phyloP scores from a whole-genome alignment of 2,113 vertebrate species.

The Chaenocephalus aceratus region DNA sequence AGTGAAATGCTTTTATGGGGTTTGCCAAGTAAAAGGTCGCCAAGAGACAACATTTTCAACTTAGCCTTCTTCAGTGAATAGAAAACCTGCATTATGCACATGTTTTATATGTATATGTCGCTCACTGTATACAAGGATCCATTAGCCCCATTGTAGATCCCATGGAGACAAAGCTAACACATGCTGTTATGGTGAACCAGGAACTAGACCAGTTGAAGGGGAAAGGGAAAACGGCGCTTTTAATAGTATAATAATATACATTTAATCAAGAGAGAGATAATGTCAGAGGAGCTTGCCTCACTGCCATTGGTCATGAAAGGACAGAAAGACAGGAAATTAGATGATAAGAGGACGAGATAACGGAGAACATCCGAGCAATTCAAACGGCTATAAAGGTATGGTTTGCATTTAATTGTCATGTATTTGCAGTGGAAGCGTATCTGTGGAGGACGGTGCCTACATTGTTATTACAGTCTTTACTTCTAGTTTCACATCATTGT shows the following conservation, averaged over 20 bases:
- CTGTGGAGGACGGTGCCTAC: not conserved
- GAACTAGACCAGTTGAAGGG: no score
- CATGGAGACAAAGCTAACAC: no score
- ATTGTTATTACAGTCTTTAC: not conserved
- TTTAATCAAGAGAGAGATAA: constrained; percentile 23
- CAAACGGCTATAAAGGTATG: not conserved
- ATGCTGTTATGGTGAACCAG: not conserved
- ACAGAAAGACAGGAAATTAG: constrained; percentile 19
- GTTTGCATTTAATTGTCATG: not conserved
- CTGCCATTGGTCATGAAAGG: constrained; percentile 5
- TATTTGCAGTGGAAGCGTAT: not conserved
- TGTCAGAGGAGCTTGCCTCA: constrained; percentile 7
- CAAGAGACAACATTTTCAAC: not conserved
- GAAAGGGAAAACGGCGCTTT: not conserved
- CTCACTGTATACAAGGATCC: not conserved
- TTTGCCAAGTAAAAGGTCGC: no score
- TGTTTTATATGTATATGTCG: not conserved
- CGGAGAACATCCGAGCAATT: constrained; percentile 1
- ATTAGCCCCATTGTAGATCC: not conserved
- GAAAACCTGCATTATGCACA: not conserved
- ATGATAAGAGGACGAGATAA: not conserved
- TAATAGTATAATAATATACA: not conserved
- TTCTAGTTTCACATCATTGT: not conserved
- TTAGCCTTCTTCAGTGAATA: not conserved
- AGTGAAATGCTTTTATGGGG: no score